phyloP scores from a whole-genome alignment of 2,888 invertebrate genomes.

The Eulithis testata region DNA sequence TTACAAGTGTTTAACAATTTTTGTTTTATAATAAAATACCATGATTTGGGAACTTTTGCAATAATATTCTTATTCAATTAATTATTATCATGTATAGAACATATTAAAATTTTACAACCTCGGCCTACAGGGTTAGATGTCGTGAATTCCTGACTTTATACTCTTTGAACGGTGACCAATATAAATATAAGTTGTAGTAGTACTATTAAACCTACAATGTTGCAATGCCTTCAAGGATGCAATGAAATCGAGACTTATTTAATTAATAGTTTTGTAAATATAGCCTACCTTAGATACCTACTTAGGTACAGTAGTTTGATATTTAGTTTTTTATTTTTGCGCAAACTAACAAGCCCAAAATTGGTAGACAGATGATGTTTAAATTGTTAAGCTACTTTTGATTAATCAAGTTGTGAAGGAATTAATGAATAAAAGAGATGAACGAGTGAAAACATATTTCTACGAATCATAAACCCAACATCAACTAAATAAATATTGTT shows the following conservation, averaged over 20 bases:
- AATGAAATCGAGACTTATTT: too few relatives aligned
- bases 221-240: not conserved
- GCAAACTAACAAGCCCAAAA: not conserved
- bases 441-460: too few relatives aligned
- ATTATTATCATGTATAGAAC: not conserved
- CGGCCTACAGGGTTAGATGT: constrained; percentile 5
- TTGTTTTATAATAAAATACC: too few relatives aligned
- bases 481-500: too few relatives aligned
- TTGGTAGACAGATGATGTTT: not conserved
- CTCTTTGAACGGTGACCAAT: constrained; percentile 1
- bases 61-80: not conserved
- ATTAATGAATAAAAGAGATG: too few relatives aligned
- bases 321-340: too few relatives aligned
- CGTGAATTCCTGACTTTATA: constrained; percentile 12
- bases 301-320: too few relatives aligned
- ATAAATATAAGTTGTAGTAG: not conserved
- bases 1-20: too few relatives aligned
- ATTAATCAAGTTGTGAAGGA: not conserved
- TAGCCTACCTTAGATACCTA: too few relatives aligned
- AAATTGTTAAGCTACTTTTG: constrained; percentile 5
- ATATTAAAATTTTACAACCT: constrained; percentile 10
- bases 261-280: too few relatives aligned
- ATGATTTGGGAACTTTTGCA: too few relatives aligned
- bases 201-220: constrained; percentile 12
- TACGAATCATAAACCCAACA: too few relatives aligned